Evolutionary conservation across 2,797 vertebrate species (phyloP), one percentile per base, ranked within the genome.

Genomic region (Rhynchotus rufescens): DNA sequence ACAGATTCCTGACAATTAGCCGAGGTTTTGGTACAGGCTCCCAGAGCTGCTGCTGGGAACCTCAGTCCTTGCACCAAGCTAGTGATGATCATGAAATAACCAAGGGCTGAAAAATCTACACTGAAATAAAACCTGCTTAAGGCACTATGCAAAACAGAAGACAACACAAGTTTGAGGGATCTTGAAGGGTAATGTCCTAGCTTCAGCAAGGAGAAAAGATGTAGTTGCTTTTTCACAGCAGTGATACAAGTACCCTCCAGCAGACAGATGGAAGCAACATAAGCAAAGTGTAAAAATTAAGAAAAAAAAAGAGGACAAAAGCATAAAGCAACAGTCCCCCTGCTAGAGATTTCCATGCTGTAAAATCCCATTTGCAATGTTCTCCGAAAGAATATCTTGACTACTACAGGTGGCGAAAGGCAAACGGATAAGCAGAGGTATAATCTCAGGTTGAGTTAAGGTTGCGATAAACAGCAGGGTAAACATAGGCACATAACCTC

Each of bases 241-340:
- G 78, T 0, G 6, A 76, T 21, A 59, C 13, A 60, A 84, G 77
- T 71, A 84, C 72, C 82, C 57, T 91, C 73, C 80, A 95, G 74
- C 89, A 87, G 80, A 87, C 84, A 94, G 86, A 91, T 78, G 82
- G 88, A 93, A 47, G 64, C 81, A 89, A 75, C 84, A 95, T 19
- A 92, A 90, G 56, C 8, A 20, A 94, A 91, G 89, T 42, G 69
- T 87, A 92, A 87, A 93, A 74, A 54, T 54, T 15, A 22, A 20
- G 13, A 87, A 59, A 71, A 69, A 52, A 59, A 76, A 52, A 87
- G n/a, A 73, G 40, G 13, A 40, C 13, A 40, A 40, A 40, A 40
- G 8, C 80, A 85, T 20, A 34, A 78, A 91, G 68, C 15, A 6
- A 84, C 82, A 90, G 64, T 56, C 34, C 71, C 67, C 73, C 56